Base-by-base conservation (phyloP, 1,140 invertebrate species). In the Tetragonula clypearis region DNA sequence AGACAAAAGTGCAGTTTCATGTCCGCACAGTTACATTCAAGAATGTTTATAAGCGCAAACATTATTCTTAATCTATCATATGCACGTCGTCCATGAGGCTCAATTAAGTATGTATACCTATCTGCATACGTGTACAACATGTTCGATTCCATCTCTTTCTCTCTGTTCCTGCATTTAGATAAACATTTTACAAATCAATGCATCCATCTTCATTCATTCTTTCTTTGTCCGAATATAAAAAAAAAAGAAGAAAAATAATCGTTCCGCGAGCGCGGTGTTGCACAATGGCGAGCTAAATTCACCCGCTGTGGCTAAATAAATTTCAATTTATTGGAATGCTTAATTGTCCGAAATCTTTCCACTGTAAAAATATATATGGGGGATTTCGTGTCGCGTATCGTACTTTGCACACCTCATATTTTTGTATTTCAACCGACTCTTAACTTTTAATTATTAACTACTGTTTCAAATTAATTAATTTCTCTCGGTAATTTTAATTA, bases 61-160 rank as follows among this genome's bases (percentile, higher is more conserved):
- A 88, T 88, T 85, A 85, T 58, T 88, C 78, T 88, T 84, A 76
- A 88, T 88, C 65, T 85, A 81, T 85, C 82, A 85, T 81, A 30
- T 49, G n/a, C 15, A 66, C 81, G n/a, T 75, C 81, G 73, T 82
- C 15, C 68, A 5, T 55, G 72, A 35, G 21, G 15, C 35, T 55
- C 72, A 21, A 56, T 26, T 56, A 74, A 79, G 84, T 73, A 26
- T 19, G n/a, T 21, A 73, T 69, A 26, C 23, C 21, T 80, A 53
- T 56, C n/a, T 49, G 30, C 58, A 2, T 14, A 9, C 21, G 1
- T 26, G 15, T 71, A 26, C 23, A 9, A n/a, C 17, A 62, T n/a
- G 60, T 4, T 62, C 12, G 41, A 62, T 14, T 62, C 53, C 15
- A 12, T 55, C 23, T 62, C 3, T n/a, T n/a, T 62, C 23, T n/a